These are phyloP conservation scores for Athripsodes cinereus DNA, from an alignment of 2,888 invertebrate species.

Conservation along the genomic window DNA sequence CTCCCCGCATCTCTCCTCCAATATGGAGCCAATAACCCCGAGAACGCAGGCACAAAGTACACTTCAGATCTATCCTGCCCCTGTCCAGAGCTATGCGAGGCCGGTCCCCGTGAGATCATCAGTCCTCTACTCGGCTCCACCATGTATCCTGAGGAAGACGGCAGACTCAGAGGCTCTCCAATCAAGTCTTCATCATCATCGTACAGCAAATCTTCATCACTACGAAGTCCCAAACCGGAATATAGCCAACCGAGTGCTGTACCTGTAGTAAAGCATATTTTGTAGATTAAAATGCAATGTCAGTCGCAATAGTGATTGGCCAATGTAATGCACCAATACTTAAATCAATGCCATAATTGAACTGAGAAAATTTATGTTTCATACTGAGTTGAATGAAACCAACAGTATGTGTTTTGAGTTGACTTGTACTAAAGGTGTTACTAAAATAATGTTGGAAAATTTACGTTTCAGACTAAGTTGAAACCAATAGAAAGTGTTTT, in stretches of 20 bases:
- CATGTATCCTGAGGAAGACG: constrained; percentile 71
- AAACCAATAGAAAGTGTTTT: no score
- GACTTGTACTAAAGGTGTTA: no score
- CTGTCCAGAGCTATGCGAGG: not conserved
- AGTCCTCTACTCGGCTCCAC: constrained; percentile 3
- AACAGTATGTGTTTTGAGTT: no score
- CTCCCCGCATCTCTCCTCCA: constrained; percentile 92
- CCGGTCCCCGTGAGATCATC: constrained; percentile 47
- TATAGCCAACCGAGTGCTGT: constrained; percentile 86
- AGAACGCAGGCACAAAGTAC: constrained; percentile 96
- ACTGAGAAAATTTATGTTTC: no score
- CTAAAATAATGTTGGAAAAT: no score
- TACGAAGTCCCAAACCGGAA: constrained; percentile 75
- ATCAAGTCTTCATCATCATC: constrained; percentile 28
- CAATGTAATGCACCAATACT: no score
- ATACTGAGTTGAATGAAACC: no score
- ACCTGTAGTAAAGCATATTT: constrained; percentile 45
- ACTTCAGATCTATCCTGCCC: constrained; percentile 52
- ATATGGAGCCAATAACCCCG: constrained; percentile 92
- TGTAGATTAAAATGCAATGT: no score
- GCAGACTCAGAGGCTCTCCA: constrained; percentile 80
- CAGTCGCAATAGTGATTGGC: no score
- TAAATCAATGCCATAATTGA: no score
- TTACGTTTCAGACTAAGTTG: no score
- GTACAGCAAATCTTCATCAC: constrained; percentile 36